These are phyloP conservation scores for Bombyx mandarina DNA, from an alignment of 1,140 invertebrate species.

Conservation along the genomic window DNA sequence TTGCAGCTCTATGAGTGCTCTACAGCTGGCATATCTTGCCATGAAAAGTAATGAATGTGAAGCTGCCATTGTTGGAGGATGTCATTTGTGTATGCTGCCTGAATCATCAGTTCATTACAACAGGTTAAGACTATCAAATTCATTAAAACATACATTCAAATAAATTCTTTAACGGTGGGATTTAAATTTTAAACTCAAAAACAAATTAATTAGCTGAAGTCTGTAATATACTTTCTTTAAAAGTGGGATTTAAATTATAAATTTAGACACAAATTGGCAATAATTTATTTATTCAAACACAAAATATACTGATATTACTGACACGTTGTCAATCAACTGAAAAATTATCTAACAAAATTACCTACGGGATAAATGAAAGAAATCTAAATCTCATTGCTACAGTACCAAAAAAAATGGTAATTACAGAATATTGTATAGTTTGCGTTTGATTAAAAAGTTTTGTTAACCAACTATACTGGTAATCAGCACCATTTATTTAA, in stretches of 20 bases:
- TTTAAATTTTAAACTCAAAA: no score
- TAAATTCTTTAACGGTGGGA: no score
- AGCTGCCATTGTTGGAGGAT: conserved; percentile 86
- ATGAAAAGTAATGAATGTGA: conserved; percentile 62
- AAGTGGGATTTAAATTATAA: neutral
- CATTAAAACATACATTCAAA: neutral
- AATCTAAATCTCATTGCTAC: no score
- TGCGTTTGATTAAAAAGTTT: no score
- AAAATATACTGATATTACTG: no score
- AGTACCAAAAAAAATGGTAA: no score
- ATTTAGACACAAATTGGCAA: neutral
- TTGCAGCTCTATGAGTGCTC: conserved; percentile 87
- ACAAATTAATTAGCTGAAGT: neutral
- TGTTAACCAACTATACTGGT: no score
- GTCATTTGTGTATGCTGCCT: conserved; percentile 87
- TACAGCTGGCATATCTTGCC: conserved; percentile 73
- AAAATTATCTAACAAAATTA: no score
- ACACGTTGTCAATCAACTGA: no score
- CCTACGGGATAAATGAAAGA: no score
- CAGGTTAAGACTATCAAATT: conserved; percentile 73
- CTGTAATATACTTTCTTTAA: neutral
- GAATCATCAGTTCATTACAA: conserved; percentile 80
- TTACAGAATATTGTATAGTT: no score
- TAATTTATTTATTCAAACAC: no score
- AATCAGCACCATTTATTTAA: neutral